phyloP scores from a whole-genome alignment of 2,888 invertebrate species.

The Pyralis farinalis region DNA sequence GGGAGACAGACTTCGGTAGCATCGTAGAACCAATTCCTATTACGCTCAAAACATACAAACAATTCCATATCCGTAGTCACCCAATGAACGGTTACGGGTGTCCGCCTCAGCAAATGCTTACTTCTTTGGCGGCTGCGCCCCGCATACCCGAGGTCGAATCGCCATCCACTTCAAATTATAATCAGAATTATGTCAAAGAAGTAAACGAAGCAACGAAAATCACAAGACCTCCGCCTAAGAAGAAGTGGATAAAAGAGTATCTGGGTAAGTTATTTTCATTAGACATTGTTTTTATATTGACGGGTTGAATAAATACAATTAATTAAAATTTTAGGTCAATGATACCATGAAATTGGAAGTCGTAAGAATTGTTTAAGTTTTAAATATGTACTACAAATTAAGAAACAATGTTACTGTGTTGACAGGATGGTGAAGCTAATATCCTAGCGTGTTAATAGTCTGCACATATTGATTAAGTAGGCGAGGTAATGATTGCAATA shows the following conservation, averaged over 20 bases:
- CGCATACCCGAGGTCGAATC: conserved; percentile 36
- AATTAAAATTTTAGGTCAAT: no score
- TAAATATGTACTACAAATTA: no score
- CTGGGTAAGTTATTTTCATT: conserved; percentile 80
- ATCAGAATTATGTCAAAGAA: conserved; percentile 40
- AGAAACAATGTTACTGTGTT: no score
- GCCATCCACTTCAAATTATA: conserved; percentile 39
- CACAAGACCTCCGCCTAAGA: conserved; percentile 83
- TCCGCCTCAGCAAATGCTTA: conserved; percentile 42
- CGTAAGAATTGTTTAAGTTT: no score
- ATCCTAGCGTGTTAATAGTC: no score
- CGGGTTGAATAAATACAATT: no score
- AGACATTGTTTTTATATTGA: no score
- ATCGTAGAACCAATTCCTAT: conserved; percentile 66
- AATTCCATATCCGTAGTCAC: conserved; percentile 43
- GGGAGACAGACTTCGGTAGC: conserved; percentile 67
- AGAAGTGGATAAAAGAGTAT: conserved; percentile 87
- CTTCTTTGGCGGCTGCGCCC: conserved; percentile 38
- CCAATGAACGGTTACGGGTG: conserved; percentile 46
- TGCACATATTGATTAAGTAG: no score
- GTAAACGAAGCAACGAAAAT: conserved; percentile 39
- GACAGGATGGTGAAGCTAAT: no score
- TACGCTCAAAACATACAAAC: conserved; percentile 58
- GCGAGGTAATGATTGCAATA: no score
- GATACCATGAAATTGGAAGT: no score